Evolutionary conservation across 2,888 invertebrate species (phyloP).

Genomic region (Dugesia japonica): DNA sequence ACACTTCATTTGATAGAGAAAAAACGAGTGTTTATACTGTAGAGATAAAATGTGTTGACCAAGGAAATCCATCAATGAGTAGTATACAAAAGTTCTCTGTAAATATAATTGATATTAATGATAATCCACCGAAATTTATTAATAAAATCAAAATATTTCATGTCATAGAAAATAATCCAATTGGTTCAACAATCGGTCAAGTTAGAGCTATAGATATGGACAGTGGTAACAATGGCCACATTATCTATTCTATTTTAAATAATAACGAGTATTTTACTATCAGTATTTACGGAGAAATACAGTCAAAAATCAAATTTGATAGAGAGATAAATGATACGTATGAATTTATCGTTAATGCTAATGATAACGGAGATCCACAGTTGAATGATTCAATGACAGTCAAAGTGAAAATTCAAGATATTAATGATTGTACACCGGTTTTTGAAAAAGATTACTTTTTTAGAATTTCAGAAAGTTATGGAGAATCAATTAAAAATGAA

Average conservation of each 20-base stretch:
- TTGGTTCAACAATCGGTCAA: slow-evolving; percentile 6
- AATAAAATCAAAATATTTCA: neutral
- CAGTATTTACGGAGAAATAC: neutral
- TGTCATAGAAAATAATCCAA: neutral
- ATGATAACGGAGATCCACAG: neutral
- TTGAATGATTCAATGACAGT: neutral
- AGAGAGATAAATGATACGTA: neutral
- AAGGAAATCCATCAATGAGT: slow-evolving; percentile 17
- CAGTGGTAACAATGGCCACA: neutral
- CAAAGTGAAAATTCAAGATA: neutral
- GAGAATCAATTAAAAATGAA: slow-evolving; percentile 12
- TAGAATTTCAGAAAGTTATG: slow-evolving; percentile 25
- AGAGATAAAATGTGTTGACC: slow-evolving; percentile 23
- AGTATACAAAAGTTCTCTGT: slow-evolving; percentile 2
- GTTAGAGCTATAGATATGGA: neutral
- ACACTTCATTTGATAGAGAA: slow-evolving; percentile 21
- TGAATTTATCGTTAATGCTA: neutral
- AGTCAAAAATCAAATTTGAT: slow-evolving; percentile 9
- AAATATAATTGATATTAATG: slow-evolving; percentile 23
- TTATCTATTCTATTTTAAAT: neutral
- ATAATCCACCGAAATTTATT: slow-evolving; percentile 22
- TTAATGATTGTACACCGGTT: neutral
- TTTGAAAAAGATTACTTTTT: slow-evolving; percentile 1
- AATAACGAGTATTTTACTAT: neutral
- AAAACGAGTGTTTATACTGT: slow-evolving; percentile 21